Conservation (phyloP, 2,888 invertebrate genomes). For the Diogma glabrata region DNA sequence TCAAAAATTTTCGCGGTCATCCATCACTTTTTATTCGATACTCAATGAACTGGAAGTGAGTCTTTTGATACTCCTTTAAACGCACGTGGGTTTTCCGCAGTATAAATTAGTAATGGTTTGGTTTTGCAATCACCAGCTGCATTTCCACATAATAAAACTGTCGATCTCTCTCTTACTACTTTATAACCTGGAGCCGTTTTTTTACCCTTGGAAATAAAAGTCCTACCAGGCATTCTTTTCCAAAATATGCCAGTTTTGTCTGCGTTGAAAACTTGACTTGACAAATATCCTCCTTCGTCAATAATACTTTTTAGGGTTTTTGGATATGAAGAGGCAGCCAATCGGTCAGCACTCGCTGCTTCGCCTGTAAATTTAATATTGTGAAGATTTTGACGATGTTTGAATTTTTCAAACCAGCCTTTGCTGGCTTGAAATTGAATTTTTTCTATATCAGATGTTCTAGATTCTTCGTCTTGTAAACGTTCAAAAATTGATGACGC, state of each 20-base stretch:
- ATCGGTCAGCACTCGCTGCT: conserved; percentile 20
- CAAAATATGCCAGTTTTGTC: too few species aligned
- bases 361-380: conserved; percentile 20
- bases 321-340: too few species aligned
- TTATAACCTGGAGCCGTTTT: conserved; percentile 19
- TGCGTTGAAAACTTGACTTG: conserved; percentile 15
- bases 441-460: neutral
- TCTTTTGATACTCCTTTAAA: conserved; percentile 23
- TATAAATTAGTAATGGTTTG: conserved; percentile 21
- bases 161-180: conserved; percentile 23
- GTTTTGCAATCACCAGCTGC: conserved; percentile 20
- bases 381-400: conserved; percentile 15
- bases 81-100: neutral
- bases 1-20: conserved; percentile 19
- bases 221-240: too few species aligned
- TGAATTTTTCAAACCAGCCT: conserved; percentile 20
- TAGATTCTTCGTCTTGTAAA: conserved; percentile 14
- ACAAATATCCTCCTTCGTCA: conserved; percentile 17
- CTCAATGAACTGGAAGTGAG: conserved; percentile 24
- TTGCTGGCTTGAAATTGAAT: conserved; percentile 20
- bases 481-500: conserved; percentile 20
- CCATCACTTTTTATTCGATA: conserved; percentile 25
- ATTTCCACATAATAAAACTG: conserved; percentile 22
- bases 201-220: too few species aligned
- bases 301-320: conserved; percentile 18